A percentile compares a stretch with the other conserved stretches of the same genome.
These are phyloP conservation scores for Ataeniobius toweri DNA, from an alignment of 2,797 vertebrate genomes.

Conservation along the genomic window DNA sequence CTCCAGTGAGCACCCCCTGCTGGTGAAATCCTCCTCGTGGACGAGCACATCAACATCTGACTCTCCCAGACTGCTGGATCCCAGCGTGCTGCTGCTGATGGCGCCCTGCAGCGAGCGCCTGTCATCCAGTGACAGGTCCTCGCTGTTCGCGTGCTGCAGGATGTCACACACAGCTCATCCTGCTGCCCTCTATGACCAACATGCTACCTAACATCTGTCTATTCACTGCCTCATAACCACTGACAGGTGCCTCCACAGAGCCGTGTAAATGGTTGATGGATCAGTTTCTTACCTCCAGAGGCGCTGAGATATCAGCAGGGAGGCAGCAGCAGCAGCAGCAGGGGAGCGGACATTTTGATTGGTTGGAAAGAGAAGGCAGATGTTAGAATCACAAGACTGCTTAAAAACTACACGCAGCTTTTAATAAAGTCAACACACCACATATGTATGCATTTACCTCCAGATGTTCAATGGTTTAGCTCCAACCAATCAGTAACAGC, in stretches of 20 bases:
- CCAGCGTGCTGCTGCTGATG: slow-evolving; percentile 42
- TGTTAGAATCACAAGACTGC: no score
- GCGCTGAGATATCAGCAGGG: slow-evolving; percentile 25
- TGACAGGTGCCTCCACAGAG: neutral
- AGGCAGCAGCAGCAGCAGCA: neutral
- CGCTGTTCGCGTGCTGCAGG: slow-evolving; percentile 80
- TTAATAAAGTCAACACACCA: neutral
- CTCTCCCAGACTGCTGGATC: slow-evolving; percentile 46
- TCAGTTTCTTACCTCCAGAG: slow-evolving; percentile 59
- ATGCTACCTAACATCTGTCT: neutral
- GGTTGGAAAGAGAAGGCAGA: slow-evolving; percentile 10
- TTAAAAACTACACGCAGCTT: no score
- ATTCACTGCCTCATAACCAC: neutral
- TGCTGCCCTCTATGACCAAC: neutral
- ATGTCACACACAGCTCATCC: slow-evolving; percentile 39
- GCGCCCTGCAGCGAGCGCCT: slow-evolving; percentile 53
- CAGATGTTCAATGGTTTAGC: neutral
- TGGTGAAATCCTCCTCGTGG: slow-evolving; percentile 48
- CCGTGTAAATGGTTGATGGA: neutral
- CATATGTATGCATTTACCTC: neutral
- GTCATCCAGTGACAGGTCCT: slow-evolving; percentile 63
- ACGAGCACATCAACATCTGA: slow-evolving; percentile 45
- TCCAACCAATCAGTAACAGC: no score
- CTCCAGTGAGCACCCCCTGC: slow-evolving; percentile 60
- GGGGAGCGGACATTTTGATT: neutral